Evolutionary conservation across 1,140 invertebrate genomes (phyloP), one percentile per base, ranked within the genome.

Genomic region (Bombus soroeensis): DNA sequence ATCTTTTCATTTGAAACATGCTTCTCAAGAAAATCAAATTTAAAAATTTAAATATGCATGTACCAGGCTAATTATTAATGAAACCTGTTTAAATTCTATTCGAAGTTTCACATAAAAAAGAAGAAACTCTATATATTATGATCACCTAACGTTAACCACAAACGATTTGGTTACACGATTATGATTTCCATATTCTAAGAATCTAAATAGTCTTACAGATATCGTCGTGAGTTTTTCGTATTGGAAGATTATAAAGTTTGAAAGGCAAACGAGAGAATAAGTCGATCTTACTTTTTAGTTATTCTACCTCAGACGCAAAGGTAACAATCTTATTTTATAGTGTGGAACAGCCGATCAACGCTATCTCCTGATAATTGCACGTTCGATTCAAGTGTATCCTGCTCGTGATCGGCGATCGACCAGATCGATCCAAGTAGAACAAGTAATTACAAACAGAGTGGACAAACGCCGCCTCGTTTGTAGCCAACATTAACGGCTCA

Each of bases 361-460:
- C 12, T 74, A 34, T 32, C 18, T 28, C 4, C 25, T 75, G 32
- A 75, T 75, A 75, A 75, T 57, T 28, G 73, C 6, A 53, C 73
- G 32, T 74, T 53, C 43, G 39, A 73, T 73, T 43, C 41, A 41
- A 41, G 71, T 22, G 41, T 32, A 73, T 47, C 41, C 71, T 73
- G 41, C 39, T 72, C 41, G 39, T 10, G 10, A 72, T 15, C 70
- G 22, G n/a, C 34, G 12, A 75, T 34, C 73, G 32, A 47, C 3
- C 22, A 3, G 32, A 34, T n/a, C n/a, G 73, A 34, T 8, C 18
- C 18, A 12, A 22, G 72, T 25, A 37, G 43, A 53, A 28, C 73
- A 28, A 75, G 53, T 75, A 34, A 57, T 75, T 75, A 25, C 73
- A 57, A 57, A 37, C 12, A 34, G 32, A 73, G n/a, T 47, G 71